Percentiles rank a stretch among this genome's conserved stretches.
Conservation (phyloP, 2,113 vertebrate species). For the Coryphaenoides rupestris region DNA sequence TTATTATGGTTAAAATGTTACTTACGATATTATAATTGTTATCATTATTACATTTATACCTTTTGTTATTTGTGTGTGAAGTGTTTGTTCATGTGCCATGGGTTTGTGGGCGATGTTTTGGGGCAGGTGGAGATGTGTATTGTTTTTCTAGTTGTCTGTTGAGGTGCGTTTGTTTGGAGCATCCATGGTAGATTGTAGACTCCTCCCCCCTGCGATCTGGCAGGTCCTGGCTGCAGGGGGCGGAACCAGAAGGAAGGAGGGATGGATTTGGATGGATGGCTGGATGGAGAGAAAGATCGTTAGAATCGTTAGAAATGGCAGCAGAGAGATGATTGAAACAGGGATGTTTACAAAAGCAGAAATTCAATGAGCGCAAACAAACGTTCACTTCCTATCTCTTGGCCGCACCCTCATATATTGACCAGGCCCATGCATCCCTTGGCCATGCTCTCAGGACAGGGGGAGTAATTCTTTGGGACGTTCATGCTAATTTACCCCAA, state of each 20-base stretch:
- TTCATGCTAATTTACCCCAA: background rate
- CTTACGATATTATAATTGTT: conserved; percentile 44
- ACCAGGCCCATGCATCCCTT: too few species aligned
- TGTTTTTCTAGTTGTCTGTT: conserved; percentile 75
- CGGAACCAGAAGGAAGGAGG: conserved; percentile 5
- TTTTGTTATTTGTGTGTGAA: conserved; percentile 58
- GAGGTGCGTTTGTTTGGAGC: conserved; percentile 8
- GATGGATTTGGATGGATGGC: background rate
- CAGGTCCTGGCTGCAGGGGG: conserved; percentile 80
- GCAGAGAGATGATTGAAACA: conserved; percentile 10
- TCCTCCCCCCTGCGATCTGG: conserved; percentile 77
- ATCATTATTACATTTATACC: conserved; percentile 48
- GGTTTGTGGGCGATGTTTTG: conserved; percentile 74
- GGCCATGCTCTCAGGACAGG: too few species aligned
- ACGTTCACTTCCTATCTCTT: too few species aligned
- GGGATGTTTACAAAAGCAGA: conserved; percentile 5
- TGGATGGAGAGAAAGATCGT: conserved; percentile 22
- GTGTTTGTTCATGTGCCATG: conserved; percentile 70
- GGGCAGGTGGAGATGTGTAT: conserved; percentile 63
- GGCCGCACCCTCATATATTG: too few species aligned
- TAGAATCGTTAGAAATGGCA: conserved; percentile 18
- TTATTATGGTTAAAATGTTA: conserved; percentile 67
- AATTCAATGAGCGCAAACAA: too few species aligned
- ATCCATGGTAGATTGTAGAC: conserved; percentile 25
- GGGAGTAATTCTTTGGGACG: conserved; percentile 41